A percentile compares a stretch with the other conserved stretches of the same genome.
phyloP scores from a whole-genome alignment of 2,888 invertebrate species.

The Phorcus lineatus region DNA sequence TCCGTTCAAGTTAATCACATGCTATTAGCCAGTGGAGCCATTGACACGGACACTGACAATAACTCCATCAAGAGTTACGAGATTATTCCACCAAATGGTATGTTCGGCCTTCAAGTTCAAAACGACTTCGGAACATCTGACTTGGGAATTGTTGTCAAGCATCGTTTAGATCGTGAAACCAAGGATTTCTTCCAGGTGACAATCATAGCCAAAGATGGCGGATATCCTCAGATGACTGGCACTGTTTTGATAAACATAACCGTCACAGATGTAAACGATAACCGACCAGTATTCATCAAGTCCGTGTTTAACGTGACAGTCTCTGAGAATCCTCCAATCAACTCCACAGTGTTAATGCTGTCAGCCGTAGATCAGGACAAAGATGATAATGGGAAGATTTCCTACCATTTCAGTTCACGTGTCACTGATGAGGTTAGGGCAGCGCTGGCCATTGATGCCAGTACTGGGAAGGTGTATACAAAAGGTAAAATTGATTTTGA shows the following conservation, averaged over 20 bases:
- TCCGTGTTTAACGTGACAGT: constrained; percentile 55
- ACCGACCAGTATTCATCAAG: constrained; percentile 57
- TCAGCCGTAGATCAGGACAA: constrained; percentile 89
- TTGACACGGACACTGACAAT: constrained; percentile 56
- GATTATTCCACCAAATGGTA: constrained; percentile 45
- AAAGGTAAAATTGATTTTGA: constrained; percentile 89
- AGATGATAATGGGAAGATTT: constrained; percentile 83
- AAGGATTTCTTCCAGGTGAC: constrained; percentile 51
- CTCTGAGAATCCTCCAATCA: constrained; percentile 52
- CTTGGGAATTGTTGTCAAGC: constrained; percentile 58
- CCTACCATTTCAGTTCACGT: constrained; percentile 73
- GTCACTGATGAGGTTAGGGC: constrained; percentile 54
- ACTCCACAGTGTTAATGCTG: constrained; percentile 76
- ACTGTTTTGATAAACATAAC: constrained; percentile 58
- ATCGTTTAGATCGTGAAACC: constrained; percentile 60
- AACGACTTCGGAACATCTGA: constrained; percentile 47
- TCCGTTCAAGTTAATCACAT: constrained; percentile 49
- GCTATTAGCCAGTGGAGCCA: constrained; percentile 55
- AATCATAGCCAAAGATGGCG: constrained; percentile 66
- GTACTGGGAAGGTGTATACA: constrained; percentile 89
- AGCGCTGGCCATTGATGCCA: constrained; percentile 82
- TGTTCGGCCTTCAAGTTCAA: constrained; percentile 48
- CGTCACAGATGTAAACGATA: constrained; percentile 66
- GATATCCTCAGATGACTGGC: constrained; percentile 54
- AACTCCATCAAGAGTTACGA: constrained; percentile 54